Evolutionary conservation across 2,888 invertebrate genomes (phyloP), one percentile per base, ranked within the genome.

Genomic region (Antheraea yamamai): DNA sequence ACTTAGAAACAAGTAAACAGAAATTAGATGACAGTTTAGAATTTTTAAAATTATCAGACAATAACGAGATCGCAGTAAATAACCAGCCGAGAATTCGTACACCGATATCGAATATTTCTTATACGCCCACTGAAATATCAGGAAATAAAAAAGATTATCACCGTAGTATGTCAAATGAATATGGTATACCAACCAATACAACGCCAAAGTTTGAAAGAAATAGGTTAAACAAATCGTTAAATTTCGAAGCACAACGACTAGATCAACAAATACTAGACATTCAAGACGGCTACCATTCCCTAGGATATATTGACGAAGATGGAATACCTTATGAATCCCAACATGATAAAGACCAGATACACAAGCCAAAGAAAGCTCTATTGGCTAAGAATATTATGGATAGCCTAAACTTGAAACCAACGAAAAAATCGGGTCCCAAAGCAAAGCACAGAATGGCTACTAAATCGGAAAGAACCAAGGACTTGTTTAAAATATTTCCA

Each of bases 221-320:
- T 80, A 92, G 95, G 78, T 78, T 95, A 61, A 95, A 95, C 79
- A 93, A 95, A 82, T 95, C 95, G 4, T 86, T 95, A 0, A 95
- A 95, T 78, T 94, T 93, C 77, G 94, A 94, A 82, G 93, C 91
- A 2, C 95, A 95, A 78, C 87, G 91, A 76, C 80, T 95, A 81
- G 95, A 95, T 78, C 95, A 95, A 80, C 95, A 95, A 85, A 95
- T 95, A 81, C 84, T 95, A 74, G 94, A 95, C 76, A 95, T 95
- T 73, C 95, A 95, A 83, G 94, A 92, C 30, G 94, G 94, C 14
- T 91, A 91, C 79, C 95, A 94, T 78, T 95, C 95, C 0, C 83
- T 95, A 80, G 92, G 93, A 7, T 92, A 92, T 76, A 94, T 95
- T 47, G 93, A 93, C 79, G 95, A 95, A 87, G 91, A 94, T 77